phyloP scores from a whole-genome alignment of 2,797 vertebrate species.

The Falco columbarius region DNA sequence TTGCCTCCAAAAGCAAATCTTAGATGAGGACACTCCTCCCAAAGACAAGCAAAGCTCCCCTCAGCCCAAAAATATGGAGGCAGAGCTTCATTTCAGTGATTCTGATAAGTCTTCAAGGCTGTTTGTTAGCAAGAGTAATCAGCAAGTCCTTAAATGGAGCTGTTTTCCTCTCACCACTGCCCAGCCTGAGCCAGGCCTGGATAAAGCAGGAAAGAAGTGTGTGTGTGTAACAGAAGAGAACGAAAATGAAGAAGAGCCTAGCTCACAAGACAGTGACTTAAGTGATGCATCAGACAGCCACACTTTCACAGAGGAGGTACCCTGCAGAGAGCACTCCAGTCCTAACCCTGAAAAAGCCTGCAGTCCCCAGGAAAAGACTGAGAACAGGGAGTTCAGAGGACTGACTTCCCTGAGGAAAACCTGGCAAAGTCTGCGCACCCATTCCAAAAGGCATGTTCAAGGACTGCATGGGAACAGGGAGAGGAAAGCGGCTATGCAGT shows the following conservation, averaged over 20 bases:
- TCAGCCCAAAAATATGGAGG: not conserved
- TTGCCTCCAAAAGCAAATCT: not conserved
- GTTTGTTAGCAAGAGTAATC: not conserved
- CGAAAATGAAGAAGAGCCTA: not conserved
- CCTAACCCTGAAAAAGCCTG: slow-evolving; percentile 25
- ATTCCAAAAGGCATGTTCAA: slow-evolving; percentile 80
- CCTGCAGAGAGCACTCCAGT: slow-evolving; percentile 21
- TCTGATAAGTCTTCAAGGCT: not conserved
- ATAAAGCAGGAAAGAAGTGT: not conserved
- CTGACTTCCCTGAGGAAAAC: slow-evolving; percentile 81
- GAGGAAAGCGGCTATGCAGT: slow-evolving; percentile 91
- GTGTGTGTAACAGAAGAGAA: not conserved
- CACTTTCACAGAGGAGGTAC: slow-evolving; percentile 73
- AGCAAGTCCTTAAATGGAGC: not conserved
- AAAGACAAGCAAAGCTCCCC: not conserved
- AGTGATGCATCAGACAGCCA: slow-evolving; percentile 75
- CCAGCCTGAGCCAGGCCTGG: not conserved
- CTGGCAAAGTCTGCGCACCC: slow-evolving; percentile 85
- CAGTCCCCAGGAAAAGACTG: not conserved
- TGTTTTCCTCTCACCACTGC: slow-evolving; percentile 25
- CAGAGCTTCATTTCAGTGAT: not conserved
- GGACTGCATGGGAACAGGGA: slow-evolving; percentile 86
- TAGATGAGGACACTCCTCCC: not conserved
- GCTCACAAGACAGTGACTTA: slow-evolving; percentile 57
- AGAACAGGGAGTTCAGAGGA: slow-evolving; percentile 19